phyloP scores from a whole-genome alignment of 2,797 vertebrate species.

The Spea hammondii region DNA sequence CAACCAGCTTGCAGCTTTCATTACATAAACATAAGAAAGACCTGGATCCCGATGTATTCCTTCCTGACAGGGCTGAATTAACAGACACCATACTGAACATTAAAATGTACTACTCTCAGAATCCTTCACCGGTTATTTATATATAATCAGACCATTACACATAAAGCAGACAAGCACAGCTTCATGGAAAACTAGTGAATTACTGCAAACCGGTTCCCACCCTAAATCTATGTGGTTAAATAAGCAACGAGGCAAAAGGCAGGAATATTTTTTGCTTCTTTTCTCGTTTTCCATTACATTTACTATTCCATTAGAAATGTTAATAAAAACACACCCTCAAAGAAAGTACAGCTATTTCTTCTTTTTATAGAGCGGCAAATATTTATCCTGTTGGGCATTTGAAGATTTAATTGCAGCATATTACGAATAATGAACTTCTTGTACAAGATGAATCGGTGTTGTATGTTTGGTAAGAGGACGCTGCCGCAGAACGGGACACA shows the following conservation, averaged over 20 bases:
- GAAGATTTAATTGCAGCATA: background rate
- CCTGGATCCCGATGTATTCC: no score
- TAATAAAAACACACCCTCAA: conserved; percentile 3
- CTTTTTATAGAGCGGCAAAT: background rate
- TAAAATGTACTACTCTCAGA: background rate
- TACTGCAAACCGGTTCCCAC: background rate
- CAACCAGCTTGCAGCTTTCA: no score
- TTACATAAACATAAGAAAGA: no score
- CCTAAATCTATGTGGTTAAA: background rate
- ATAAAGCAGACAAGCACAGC: background rate
- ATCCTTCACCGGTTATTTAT: background rate
- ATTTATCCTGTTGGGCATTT: background rate
- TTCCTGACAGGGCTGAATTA: no score
- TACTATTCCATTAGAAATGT: conserved; percentile 9
- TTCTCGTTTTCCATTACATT: conserved; percentile 30
- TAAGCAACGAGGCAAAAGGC: background rate
- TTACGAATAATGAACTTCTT: background rate
- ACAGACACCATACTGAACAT: no score
- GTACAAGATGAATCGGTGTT: background rate
- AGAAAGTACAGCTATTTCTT: conserved; percentile 4
- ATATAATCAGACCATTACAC: background rate
- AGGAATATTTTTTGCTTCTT: background rate
- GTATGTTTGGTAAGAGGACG: background rate
- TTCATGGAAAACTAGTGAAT: conserved; percentile 1
- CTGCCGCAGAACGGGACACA: background rate